phyloP scores from a whole-genome alignment of 1,140 invertebrate genomes.

The Octopus sinensis region DNA sequence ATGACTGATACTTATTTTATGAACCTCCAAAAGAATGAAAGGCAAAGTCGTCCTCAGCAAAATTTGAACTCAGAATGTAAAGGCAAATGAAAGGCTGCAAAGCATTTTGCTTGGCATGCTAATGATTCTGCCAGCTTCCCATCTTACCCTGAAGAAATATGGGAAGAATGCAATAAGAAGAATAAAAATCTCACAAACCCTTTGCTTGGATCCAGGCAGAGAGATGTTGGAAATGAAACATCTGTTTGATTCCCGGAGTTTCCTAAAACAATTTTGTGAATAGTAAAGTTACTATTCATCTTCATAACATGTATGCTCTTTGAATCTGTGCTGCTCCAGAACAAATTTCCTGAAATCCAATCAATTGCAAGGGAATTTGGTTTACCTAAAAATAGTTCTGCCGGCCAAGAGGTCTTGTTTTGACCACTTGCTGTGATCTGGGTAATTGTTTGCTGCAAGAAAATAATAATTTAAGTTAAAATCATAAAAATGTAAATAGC shows the following conservation, averaged over 20 bases:
- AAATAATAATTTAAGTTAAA: slow-evolving; percentile 62
- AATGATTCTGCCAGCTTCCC: no score
- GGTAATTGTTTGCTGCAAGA: slow-evolving; percentile 77
- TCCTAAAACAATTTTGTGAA: slow-evolving; percentile 81
- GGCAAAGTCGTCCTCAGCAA: no score
- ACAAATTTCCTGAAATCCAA: slow-evolving; percentile 93
- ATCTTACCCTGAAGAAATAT: not conserved
- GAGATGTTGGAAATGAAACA: slow-evolving; percentile 80
- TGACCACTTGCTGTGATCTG: slow-evolving; percentile 80
- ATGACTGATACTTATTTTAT: no score
- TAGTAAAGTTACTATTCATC: slow-evolving; percentile 59
- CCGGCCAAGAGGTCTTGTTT: slow-evolving; percentile 79
- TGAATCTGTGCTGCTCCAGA: slow-evolving; percentile 85
- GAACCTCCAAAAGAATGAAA: no score
- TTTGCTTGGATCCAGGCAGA: slow-evolving; percentile 85
- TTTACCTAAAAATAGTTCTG: slow-evolving; percentile 79
- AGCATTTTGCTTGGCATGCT: no score
- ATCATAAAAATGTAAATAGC: slow-evolving; percentile 63
- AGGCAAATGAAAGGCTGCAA: no score
- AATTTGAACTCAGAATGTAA: no score
- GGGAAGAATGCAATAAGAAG: slow-evolving; percentile 15
- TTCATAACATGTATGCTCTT: slow-evolving; percentile 87
- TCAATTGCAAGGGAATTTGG: slow-evolving; percentile 91
- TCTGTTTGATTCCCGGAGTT: slow-evolving; percentile 85
- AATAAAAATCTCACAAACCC: slow-evolving; percentile 64